phyloP scores from a whole-genome alignment of 2,888 invertebrate genomes.

The Ormia ochracea region DNA sequence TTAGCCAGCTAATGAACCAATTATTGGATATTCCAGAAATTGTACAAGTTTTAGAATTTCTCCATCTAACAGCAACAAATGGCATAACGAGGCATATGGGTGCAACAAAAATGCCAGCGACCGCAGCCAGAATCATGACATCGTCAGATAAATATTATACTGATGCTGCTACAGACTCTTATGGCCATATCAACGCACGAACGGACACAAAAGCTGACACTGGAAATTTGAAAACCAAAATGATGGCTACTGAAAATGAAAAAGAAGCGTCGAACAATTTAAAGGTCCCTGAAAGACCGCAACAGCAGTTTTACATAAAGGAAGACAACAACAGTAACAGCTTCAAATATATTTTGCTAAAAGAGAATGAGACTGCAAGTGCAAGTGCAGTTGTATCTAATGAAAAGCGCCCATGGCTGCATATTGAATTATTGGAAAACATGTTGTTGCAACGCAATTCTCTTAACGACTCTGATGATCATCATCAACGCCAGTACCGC shows the following conservation, averaged over 20 bases:
- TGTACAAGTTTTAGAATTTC: conserved; percentile 67
- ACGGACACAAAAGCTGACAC: conserved; percentile 36
- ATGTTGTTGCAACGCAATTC: not conserved
- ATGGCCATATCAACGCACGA: conserved; percentile 32
- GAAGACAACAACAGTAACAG: not conserved
- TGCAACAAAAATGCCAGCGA: conserved; percentile 25
- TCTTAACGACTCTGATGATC: no score
- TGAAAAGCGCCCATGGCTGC: conserved; percentile 25
- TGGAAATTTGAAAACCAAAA: not conserved
- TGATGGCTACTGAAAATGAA: not conserved
- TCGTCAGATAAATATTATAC: conserved; percentile 35
- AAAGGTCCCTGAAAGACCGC: conserved; percentile 26
- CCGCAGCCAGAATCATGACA: conserved; percentile 8
- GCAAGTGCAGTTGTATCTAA: not conserved
- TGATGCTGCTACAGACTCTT: not conserved
- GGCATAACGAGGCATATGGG: conserved; percentile 32
- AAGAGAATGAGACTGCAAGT: conserved; percentile 11
- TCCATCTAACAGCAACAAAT: conserved; percentile 67
- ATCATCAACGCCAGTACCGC: not conserved
- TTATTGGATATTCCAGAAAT: conserved; percentile 69
- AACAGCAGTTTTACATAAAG: not conserved
- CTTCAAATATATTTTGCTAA: not conserved
- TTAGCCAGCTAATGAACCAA: conserved; percentile 64
- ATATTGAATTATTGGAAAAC: conserved; percentile 38
- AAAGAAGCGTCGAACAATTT: not conserved